A percentile compares a stretch with the other conserved stretches of the same genome.
phyloP scores from a whole-genome alignment of 2,113 vertebrate species.

The Microcebus ravelobensis region DNA sequence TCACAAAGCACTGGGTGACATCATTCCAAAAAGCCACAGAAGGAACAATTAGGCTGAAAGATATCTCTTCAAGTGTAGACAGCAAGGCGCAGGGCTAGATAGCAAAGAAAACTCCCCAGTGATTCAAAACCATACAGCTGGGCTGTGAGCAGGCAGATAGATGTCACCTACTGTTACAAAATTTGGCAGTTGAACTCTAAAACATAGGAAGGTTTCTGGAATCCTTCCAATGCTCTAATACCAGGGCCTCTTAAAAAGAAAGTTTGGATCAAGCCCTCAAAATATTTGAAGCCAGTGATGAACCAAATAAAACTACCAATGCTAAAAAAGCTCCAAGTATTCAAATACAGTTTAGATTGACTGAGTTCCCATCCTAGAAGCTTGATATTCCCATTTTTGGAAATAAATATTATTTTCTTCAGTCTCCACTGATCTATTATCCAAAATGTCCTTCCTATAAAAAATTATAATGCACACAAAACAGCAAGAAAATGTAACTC shows the following conservation, averaged over 20 bases:
- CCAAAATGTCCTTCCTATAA: background rate
- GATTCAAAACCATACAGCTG: background rate
- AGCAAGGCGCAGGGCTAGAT: background rate
- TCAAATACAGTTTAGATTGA: background rate
- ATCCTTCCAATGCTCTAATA: background rate
- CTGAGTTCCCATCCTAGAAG: background rate
- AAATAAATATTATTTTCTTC: background rate
- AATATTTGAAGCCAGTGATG: background rate
- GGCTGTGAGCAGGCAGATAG: background rate
- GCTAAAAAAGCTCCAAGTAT: background rate
- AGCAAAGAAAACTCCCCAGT: background rate
- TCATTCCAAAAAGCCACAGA: background rate
- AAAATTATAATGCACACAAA: background rate
- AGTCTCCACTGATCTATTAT: background rate
- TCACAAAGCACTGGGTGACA: background rate
- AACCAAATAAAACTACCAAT: background rate
- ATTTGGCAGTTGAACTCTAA: background rate
- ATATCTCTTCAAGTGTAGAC: background rate
- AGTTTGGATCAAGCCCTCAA: background rate
- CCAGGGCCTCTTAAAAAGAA: background rate
- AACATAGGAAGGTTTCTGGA: background rate
- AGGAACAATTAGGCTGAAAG: background rate
- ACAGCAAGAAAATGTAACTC: background rate
- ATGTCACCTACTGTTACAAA: background rate
- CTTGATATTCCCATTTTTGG: background rate